phyloP scores from a whole-genome alignment of 37 sponge, comb jelly and placozoan genomes.

The Spongilla lacustris region DNA sequence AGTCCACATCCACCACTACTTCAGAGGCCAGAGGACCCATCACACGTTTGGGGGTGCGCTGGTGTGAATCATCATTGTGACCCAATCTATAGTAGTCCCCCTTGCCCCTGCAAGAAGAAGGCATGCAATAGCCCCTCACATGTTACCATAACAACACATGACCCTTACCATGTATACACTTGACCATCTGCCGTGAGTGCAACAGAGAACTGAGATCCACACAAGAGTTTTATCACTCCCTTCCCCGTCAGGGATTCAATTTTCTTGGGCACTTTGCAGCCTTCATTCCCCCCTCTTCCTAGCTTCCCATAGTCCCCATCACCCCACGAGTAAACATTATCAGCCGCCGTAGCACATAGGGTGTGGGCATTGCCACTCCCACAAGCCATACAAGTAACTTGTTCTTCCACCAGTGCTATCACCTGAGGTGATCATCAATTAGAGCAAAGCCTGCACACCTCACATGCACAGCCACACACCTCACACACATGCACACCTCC shows the following conservation, averaged over 20 bases:
- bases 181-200: conserved; percentile 87
- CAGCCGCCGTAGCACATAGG: conserved; percentile 67
- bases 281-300: conserved; percentile 92
- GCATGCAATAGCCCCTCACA: not conserved
- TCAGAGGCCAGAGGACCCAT: conserved; percentile 71
- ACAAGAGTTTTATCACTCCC: conserved; percentile 72
- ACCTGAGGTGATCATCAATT: conserved; percentile 51
- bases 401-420: conserved; percentile 69
- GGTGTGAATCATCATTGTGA: conserved; percentile 90
- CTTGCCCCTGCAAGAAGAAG: conserved; percentile 81
- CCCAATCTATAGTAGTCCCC: conserved; percentile 96
- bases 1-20: conserved; percentile 81
- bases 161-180: conserved; percentile 89
- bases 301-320: conserved; percentile 99
- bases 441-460: too few species aligned
- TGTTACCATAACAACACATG: not conserved
- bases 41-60: conserved; percentile 81
- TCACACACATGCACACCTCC: too few species aligned
- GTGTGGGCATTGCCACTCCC: conserved; percentile 98
- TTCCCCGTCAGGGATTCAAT: conserved; percentile 73
- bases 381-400: conserved; percentile 78
- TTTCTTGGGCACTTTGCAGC: conserved; percentile 87
- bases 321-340: conserved; percentile 91
- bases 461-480: not conserved
- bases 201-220: conserved; percentile 98